Evolutionary conservation across 2,888 invertebrate genomes (phyloP).

Genomic region (Catonia carolina): DNA sequence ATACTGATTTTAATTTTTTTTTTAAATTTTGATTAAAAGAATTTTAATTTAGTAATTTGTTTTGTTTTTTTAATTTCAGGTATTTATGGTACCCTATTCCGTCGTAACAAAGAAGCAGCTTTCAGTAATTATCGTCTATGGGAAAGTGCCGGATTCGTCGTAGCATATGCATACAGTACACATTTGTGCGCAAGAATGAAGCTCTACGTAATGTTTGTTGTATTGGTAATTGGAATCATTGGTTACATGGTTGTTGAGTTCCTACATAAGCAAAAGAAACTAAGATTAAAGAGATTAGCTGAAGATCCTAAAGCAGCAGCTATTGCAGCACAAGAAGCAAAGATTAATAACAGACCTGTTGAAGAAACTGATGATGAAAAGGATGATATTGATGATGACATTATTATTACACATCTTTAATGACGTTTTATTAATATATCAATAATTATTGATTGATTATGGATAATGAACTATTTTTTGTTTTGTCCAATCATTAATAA

Average conservation of each 20-base stretch:
- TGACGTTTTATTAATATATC: not conserved
- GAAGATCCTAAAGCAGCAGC: conserved; percentile 55
- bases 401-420: conserved; percentile 51
- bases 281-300: conserved; percentile 65
- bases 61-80: conserved; percentile 48
- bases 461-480: too few relatives aligned
- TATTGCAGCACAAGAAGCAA: conserved; percentile 54
- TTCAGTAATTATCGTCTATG: conserved; percentile 86
- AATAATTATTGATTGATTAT: too few relatives aligned
- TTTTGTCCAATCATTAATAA: too few relatives aligned
- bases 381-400: conserved; percentile 82
- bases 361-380: conserved; percentile 82
- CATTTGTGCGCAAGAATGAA: conserved; percentile 80
- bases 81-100: conserved; percentile 77
- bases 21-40: too few relatives aligned
- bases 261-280: conserved; percentile 73
- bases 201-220: conserved; percentile 74
- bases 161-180: conserved; percentile 83
- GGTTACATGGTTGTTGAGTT: conserved; percentile 78
- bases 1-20: too few relatives aligned
- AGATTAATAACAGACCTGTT: conserved; percentile 33
- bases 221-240: conserved; percentile 62
- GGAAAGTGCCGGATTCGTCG: conserved; percentile 86
- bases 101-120: conserved; percentile 84
- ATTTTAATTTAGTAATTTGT: too few relatives aligned